Base-by-base conservation (phyloP, 1,140 invertebrate genomes). In the Maconellicoccus hirsutus region DNA sequence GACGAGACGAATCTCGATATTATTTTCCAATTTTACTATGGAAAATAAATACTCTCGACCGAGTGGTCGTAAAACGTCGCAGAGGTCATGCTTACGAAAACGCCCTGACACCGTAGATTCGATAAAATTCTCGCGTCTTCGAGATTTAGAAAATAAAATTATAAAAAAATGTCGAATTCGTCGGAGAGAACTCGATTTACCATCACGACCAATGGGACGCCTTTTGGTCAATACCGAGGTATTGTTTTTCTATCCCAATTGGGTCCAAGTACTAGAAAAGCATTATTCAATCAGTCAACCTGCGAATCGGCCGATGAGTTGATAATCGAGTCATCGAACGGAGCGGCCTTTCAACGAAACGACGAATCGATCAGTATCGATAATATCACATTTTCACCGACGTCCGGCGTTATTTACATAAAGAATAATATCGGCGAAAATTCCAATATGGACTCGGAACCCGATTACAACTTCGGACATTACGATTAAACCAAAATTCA, bases 141-240 rank as follows among this genome's bases (percentile, higher is more conserved):
- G 12, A 33, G 12, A n/a, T n/a, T n/a, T n/a, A n/a, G n/a, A 33
- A 12, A 3, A 33, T 3, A 33, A 33, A 33, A 33, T 3, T 33
- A 12, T 33, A 33, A 33, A 33, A 33, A 33, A 33, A 33, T 22
- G 10, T 66, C 61, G 61, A 66, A 66, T 66, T 66, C 61, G 10
- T 66, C 61, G 25, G 61, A 66, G 61, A 66, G 25, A 66, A 66
- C 61, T 23, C 21, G 25, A 25, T 66, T 66, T 19, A 66, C 61
- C 61, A 66, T 66, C 8, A 66, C 61, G 61, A 66, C 61, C 21
- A 66, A 66, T 23, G 61, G 61, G 3, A 66, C 61, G 25, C 61
- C 61, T 23, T 66, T 66, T 19, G 61, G 61, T 26, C 61, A 66
- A 26, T 66, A 66, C 61, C 2, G 61, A 22, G 61, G 61, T 25